Conservation (phyloP, 2,113 vertebrate genomes). For the Platanista minor region DNA sequence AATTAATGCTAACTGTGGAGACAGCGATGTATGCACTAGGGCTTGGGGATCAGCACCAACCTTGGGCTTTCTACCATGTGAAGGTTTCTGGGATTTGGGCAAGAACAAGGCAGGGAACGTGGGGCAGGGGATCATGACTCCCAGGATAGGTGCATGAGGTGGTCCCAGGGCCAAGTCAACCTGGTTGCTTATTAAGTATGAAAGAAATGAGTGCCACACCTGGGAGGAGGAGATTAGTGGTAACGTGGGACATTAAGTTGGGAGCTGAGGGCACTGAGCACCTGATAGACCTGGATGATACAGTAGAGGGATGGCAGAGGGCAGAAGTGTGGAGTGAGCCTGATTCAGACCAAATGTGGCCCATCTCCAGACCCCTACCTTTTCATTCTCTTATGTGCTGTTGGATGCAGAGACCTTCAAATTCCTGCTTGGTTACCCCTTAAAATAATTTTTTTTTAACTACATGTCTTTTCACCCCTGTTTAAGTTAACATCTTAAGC, state of each 20-base stretch:
- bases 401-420: not conserved
- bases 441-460: not conserved
- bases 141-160: not conserved
- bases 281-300: not conserved
- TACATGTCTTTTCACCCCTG: not conserved
- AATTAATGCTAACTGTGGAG: not conserved
- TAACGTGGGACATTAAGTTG: not conserved
- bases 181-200: not conserved
- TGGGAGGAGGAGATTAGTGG: not conserved
- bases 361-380: not conserved
- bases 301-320: not conserved
- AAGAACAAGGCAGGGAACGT: not conserved
- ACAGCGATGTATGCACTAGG: not conserved
- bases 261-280: not conserved
- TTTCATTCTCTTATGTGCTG: not conserved
- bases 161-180: not conserved
- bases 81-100: not conserved
- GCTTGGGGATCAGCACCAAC: not conserved
- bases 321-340: not conserved
- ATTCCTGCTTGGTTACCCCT: not conserved
- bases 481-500: not conserved
- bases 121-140: fast-evolving
- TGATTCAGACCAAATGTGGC: not conserved
- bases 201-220: not conserved
- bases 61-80: not conserved